These are phyloP conservation scores for Metellina segmentata DNA, from an alignment of 2,888 invertebrate genomes.

Conservation along the genomic window DNA sequence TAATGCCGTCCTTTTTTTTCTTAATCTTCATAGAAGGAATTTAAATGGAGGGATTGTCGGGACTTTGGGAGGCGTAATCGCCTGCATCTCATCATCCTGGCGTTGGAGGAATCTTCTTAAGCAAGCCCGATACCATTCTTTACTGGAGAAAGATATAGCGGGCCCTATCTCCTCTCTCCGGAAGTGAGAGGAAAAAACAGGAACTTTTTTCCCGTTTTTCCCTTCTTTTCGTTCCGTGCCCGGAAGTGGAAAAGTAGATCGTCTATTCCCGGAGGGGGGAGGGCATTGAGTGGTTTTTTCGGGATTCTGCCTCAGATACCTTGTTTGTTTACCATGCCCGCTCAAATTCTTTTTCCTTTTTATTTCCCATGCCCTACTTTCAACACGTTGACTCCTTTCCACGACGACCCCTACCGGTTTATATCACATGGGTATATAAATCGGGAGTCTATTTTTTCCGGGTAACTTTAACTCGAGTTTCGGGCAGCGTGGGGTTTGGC, in stretches of 20 bases:
- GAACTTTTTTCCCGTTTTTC: constrained; percentile 41
- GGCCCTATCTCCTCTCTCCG: constrained; percentile 37
- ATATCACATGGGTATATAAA: background rate
- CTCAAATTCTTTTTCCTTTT: constrained; percentile 29
- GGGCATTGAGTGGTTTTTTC: constrained; percentile 35
- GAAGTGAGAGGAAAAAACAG: constrained; percentile 41
- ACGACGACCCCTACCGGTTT: background rate
- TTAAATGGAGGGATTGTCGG: constrained; percentile 25
- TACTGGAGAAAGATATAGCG: constrained; percentile 32
- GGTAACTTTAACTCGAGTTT: too few species aligned
- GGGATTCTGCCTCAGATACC: constrained; percentile 26
- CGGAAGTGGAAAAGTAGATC: constrained; percentile 68
- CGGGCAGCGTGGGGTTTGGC: too few species aligned
- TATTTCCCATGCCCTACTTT: background rate
- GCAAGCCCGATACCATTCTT: constrained; percentile 24
- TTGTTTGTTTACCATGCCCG: constrained; percentile 57
- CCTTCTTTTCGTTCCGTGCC: constrained; percentile 8
- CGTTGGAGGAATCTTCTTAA: constrained; percentile 3
- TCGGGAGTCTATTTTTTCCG: too few species aligned
- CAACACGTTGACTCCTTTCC: background rate
- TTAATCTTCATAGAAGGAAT: constrained; percentile 30
- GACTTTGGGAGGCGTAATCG: constrained; percentile 29
- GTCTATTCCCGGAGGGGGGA: constrained; percentile 49
- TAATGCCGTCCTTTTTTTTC: background rate
- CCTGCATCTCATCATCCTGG: constrained; percentile 40